Evolutionary conservation across 2,113 vertebrate genomes (phyloP).

Genomic region (Calonectris borealis): DNA sequence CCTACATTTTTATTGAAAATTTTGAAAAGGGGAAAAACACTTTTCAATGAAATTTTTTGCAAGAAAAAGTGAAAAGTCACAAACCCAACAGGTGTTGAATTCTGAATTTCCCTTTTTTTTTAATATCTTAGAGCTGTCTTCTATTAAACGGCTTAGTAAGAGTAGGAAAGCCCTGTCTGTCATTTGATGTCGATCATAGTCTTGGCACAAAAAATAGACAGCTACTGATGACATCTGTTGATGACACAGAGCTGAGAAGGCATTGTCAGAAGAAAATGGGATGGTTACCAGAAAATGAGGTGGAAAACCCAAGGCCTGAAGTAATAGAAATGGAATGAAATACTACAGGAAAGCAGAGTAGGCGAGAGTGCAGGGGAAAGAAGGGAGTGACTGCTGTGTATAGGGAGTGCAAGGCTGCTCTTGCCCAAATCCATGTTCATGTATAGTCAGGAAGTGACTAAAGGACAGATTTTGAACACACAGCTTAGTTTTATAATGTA

Average conservation of each 20-base stretch:
- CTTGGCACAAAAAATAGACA: neutral
- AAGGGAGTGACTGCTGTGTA: neutral
- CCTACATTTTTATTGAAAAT: neutral
- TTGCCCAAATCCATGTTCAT: neutral
- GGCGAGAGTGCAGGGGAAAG: neutral
- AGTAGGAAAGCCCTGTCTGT: neutral
- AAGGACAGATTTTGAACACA: neutral
- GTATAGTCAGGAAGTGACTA: neutral
- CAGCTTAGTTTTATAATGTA: neutral
- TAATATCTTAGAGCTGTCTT: neutral
- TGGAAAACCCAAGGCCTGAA: neutral
- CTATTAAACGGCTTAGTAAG: neutral
- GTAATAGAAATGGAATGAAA: slow-evolving; percentile 9
- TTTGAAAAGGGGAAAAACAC: neutral
- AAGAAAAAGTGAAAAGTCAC: neutral
- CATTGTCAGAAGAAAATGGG: neutral
- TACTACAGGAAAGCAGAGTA: neutral
- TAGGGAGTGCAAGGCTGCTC: neutral
- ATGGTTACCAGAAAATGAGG: neutral
- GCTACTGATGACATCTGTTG: neutral
- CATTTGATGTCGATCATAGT: neutral
- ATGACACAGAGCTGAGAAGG: neutral
- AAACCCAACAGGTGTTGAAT: neutral
- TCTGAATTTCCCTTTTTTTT: neutral
- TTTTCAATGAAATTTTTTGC: neutral